Evolutionary conservation across 2,113 vertebrate species (phyloP).

Genomic region (Solenodon paradoxus): DNA sequence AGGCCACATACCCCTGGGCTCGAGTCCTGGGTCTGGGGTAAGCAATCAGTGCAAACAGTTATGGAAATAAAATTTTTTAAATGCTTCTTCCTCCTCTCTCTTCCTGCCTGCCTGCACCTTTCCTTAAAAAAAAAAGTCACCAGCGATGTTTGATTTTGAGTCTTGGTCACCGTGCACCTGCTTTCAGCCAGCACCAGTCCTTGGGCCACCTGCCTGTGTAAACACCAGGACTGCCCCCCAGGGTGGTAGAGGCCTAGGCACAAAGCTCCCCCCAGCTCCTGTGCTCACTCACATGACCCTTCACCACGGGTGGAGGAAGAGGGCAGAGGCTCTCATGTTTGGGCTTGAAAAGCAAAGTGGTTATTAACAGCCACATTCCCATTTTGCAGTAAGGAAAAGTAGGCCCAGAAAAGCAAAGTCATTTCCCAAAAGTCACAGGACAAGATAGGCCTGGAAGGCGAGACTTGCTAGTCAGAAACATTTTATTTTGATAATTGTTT

Average conservation of each 20-base stretch:
- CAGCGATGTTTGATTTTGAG: background rate
- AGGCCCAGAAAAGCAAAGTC: background rate
- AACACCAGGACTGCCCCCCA: background rate
- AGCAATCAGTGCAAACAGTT: no score
- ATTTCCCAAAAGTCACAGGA: background rate
- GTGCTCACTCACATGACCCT: no score
- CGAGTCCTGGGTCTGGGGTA: no score
- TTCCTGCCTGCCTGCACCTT: no score
- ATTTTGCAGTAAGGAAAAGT: background rate
- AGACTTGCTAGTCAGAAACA: background rate
- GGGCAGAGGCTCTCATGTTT: background rate
- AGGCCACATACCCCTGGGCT: no score
- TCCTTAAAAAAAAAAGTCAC: no score
- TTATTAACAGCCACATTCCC: background rate
- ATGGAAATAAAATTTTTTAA: no score
- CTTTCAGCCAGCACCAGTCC: rapidly evolving
- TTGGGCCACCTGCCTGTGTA: background rate
- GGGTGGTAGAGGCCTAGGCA: background rate
- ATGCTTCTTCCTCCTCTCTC: no score
- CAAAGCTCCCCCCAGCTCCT: background rate
- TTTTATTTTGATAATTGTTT: no score
- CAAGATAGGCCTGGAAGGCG: background rate
- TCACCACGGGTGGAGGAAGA: background rate
- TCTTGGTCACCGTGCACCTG: background rate
- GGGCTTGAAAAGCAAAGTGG: background rate